Conservation (phyloP, 2,797 vertebrate species). For the Borostomias antarcticus region DNA sequence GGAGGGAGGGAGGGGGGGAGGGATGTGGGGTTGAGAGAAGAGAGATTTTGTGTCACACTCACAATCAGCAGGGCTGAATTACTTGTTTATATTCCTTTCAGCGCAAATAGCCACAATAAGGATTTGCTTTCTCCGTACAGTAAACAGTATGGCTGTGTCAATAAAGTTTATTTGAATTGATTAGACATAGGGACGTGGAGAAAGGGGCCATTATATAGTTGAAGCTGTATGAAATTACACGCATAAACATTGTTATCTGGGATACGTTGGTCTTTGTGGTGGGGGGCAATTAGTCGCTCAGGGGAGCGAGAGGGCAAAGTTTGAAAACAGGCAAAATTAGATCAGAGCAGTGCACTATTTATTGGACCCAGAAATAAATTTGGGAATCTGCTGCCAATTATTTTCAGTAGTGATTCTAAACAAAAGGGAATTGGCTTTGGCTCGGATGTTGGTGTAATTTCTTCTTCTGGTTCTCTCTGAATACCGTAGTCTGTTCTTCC, state of each 20-base stretch:
- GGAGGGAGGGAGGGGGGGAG: slow-evolving; percentile 23
- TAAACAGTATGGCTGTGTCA: slow-evolving; percentile 55
- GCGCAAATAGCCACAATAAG: slow-evolving; percentile 60
- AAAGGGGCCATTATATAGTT: slow-evolving; percentile 37
- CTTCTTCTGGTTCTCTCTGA: slow-evolving; percentile 30
- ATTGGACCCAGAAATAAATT: slow-evolving; percentile 62
- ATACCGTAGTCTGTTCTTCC: too few relatives aligned
- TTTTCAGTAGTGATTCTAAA: slow-evolving; percentile 60
- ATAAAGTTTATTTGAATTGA: slow-evolving; percentile 62
- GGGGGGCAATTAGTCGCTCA: slow-evolving; percentile 43
- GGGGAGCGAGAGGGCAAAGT: slow-evolving; percentile 42
- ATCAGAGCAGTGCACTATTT: slow-evolving; percentile 60
- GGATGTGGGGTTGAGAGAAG: slow-evolving; percentile 31
- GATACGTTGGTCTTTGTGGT: slow-evolving; percentile 52
- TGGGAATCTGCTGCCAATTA: slow-evolving; percentile 67
- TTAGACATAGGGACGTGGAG: slow-evolving; percentile 55
- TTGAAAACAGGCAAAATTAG: slow-evolving; percentile 63
- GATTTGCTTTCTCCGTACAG: slow-evolving; percentile 64
- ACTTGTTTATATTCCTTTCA: slow-evolving; percentile 68
- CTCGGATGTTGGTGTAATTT: slow-evolving; percentile 67
- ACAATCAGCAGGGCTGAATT: slow-evolving; percentile 49
- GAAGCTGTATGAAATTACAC: slow-evolving; percentile 52
- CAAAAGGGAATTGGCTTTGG: slow-evolving; percentile 56
- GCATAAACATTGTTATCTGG: slow-evolving; percentile 62
- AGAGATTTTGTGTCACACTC: slow-evolving; percentile 50